These are phyloP conservation scores for Planococcus citri DNA, from an alignment of 1,140 invertebrate species.

Conservation along the genomic window DNA sequence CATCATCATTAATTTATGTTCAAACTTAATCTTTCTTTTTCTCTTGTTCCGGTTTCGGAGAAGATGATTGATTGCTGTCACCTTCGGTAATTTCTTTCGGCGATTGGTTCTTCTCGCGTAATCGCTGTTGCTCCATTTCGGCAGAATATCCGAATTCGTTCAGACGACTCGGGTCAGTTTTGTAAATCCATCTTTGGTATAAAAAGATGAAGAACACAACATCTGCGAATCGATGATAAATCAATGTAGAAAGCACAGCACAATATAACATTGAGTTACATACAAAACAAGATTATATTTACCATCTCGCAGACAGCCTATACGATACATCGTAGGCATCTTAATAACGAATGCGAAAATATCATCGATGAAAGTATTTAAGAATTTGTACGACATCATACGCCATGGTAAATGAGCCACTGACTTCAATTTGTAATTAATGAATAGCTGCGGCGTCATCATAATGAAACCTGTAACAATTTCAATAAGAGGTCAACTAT, in stretches of 20 bases:
- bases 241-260: no score
- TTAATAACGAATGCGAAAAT: constrained; percentile 99
- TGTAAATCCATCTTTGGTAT: constrained; percentile 97
- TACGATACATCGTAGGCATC: constrained; percentile 94
- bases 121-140: constrained; percentile 29
- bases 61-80: not conserved
- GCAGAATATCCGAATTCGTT: constrained; percentile 93
- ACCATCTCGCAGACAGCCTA: constrained; percentile 94
- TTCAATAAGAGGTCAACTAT: not conserved
- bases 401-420: constrained; percentile 98
- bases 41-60: not conserved
- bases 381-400: constrained; percentile 98
- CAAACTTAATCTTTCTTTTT: constrained; percentile 3
- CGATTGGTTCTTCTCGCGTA: not conserved
- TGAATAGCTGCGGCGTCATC: constrained; percentile 99
- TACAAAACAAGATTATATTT: constrained; percentile 29
- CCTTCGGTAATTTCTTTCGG: not conserved
- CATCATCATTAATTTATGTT: not conserved
- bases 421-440: constrained; percentile 98
- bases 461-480: constrained; percentile 77
- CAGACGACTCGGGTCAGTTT: constrained; percentile 80
- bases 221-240: constrained; percentile 46
- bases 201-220: constrained; percentile 98
- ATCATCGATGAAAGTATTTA: constrained; percentile 99
- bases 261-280: not conserved